Percentiles rank a stretch among this genome's conserved stretches.
phyloP scores from a whole-genome alignment of 2,888 invertebrate species.

The Diploptera punctata region DNA sequence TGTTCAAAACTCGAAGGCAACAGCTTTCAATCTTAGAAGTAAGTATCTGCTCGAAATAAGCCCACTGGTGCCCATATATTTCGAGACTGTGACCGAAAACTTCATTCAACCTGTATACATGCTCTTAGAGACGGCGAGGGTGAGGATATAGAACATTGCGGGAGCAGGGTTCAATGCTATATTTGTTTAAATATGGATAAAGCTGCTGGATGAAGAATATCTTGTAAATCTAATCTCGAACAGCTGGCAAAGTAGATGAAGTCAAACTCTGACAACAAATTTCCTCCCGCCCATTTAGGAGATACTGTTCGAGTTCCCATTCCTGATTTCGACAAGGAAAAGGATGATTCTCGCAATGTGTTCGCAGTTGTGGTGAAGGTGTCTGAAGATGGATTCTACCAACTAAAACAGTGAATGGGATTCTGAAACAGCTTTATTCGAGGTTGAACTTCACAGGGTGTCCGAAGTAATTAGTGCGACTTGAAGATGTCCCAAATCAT shows the following conservation, averaged over 20 bases:
- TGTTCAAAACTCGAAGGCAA: conserved; percentile 1
- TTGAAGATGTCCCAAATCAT: conserved; percentile 6
- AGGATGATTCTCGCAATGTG: conserved; percentile 10
- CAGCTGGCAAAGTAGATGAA: background rate
- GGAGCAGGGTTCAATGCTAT: background rate
- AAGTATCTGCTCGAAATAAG: conserved; percentile 2
- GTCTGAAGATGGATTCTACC: too few species aligned
- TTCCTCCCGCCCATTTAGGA: conserved; percentile 13
- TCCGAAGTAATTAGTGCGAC: conserved; percentile 6
- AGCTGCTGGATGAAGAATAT: background rate
- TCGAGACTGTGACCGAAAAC: conserved; percentile 8
- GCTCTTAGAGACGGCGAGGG: conserved; percentile 7
- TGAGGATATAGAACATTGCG: background rate
- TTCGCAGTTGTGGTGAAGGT: background rate
- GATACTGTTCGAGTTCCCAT: too few species aligned
- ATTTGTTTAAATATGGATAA: background rate
- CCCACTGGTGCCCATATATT: background rate
- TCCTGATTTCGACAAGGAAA: too few species aligned
- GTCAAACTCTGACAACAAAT: background rate
- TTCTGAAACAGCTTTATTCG: too few species aligned
- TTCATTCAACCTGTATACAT: conserved; percentile 3
- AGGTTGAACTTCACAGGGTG: background rate
- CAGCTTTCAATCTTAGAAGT: background rate
- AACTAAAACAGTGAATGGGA: too few species aligned
- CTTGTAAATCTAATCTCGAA: background rate